These are phyloP conservation scores for Calyptomena viridis DNA, from an alignment of 2,113 vertebrate genomes.

Conservation along the genomic window DNA sequence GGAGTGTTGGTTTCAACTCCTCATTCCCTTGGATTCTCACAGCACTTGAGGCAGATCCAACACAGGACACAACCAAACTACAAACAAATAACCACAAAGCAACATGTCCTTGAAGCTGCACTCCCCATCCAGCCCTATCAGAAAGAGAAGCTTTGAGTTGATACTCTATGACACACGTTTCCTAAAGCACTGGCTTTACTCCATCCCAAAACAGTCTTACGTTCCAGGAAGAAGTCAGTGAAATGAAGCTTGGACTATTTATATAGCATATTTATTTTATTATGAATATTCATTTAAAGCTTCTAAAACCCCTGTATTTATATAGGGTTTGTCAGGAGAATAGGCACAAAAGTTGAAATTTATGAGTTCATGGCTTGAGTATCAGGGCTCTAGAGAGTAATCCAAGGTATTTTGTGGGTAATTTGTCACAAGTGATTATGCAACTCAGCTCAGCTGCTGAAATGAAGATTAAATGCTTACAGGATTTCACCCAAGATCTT, in stretches of 20 bases:
- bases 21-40: background rate
- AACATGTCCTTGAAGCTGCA: background rate
- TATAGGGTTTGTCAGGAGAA: background rate
- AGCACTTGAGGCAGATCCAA: background rate
- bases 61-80: background rate
- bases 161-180: background rate
- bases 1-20: background rate
- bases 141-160: background rate
- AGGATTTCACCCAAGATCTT: slow-evolving; percentile 5
- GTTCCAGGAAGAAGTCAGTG: background rate
- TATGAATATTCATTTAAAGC: background rate
- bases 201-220: background rate
- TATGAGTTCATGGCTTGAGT: background rate
- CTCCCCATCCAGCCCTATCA: background rate
- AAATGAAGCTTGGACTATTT: background rate
- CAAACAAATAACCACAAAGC: background rate
- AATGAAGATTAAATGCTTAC: slow-evolving; percentile 7
- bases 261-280: background rate
- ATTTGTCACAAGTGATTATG: slow-evolving; percentile 14
- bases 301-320: background rate
- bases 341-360: background rate
- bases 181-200: background rate
- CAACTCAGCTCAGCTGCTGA: background rate
- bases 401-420: background rate
- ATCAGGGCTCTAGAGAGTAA: background rate